Conservation (phyloP, 2,888 invertebrate species). For the Bombylius discolor region DNA sequence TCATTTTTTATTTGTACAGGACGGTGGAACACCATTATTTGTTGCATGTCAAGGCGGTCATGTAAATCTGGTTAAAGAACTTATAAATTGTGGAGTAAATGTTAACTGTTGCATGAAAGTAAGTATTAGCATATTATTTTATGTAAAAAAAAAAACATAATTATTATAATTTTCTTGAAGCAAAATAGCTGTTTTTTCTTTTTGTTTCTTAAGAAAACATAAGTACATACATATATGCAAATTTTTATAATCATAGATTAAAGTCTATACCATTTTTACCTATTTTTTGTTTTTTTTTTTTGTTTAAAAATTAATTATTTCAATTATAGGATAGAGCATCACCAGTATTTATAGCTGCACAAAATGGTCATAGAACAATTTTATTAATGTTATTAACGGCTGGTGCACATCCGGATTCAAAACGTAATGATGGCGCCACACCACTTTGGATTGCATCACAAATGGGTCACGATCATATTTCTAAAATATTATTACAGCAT, state of each 20-base stretch:
- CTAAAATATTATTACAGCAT: constrained; percentile 58
- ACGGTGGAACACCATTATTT: constrained; percentile 90
- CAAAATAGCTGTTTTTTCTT: neutral
- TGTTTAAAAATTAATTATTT: neutral
- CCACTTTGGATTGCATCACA: constrained; percentile 91
- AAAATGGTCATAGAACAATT: constrained; percentile 81
- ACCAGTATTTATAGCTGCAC: constrained; percentile 83
- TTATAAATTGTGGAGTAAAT: constrained; percentile 68
- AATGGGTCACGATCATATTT: constrained; percentile 82
- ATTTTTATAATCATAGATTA: neutral
- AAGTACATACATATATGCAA: neutral
- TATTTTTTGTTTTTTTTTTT: too few species aligned
- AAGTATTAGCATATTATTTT: constrained; percentile 5
- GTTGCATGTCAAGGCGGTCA: constrained; percentile 86
- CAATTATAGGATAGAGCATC: constrained; percentile 70
- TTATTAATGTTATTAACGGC: constrained; percentile 56
- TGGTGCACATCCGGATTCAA: constrained; percentile 60
- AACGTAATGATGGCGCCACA: constrained; percentile 72
- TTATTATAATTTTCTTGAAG: too few species aligned
- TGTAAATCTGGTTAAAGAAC: constrained; percentile 70
- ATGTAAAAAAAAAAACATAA: too few species aligned
- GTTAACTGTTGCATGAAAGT: constrained; percentile 78
- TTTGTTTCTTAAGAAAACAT: neutral
- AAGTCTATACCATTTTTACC: constrained; percentile 1
- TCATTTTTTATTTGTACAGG: constrained; percentile 41